Percentiles rank a stretch among this genome's conserved stretches.
Conservation (phyloP, 2,888 invertebrate genomes). For the Meloe dianella region DNA sequence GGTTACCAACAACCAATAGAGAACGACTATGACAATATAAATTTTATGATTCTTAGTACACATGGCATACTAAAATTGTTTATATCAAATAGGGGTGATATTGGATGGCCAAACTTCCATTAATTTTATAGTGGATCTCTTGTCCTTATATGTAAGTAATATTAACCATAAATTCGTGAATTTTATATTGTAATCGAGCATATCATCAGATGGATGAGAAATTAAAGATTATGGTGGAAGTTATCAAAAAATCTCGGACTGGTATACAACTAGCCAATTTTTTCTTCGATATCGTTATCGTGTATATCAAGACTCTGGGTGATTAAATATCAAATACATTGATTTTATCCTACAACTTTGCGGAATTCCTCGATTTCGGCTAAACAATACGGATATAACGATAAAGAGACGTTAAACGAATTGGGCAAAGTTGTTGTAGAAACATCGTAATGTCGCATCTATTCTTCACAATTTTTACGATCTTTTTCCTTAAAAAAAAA, state of each 20-base stretch:
- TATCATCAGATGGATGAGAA: neutral
- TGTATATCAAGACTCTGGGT: neutral
- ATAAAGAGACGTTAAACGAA: neutral
- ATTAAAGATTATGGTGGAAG: neutral
- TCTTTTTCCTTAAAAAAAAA: constrained; percentile 18
- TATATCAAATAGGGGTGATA: constrained; percentile 36
- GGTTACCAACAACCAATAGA: constrained; percentile 35
- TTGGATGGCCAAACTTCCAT: constrained; percentile 43
- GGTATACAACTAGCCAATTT: too few species aligned
- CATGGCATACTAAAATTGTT: constrained; percentile 42
- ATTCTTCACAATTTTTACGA: constrained; percentile 24
- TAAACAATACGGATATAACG: neutral
- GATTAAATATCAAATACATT: neutral
- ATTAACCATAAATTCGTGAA: constrained; percentile 28
- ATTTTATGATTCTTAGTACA: constrained; percentile 40
- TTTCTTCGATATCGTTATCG: too few species aligned
- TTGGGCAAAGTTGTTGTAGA: constrained; percentile 8
- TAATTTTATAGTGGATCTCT: constrained; percentile 39
- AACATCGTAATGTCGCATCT: constrained; percentile 12
- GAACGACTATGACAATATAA: constrained; percentile 31
- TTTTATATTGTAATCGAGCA: constrained; percentile 22
- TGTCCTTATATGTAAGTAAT: constrained; percentile 36
- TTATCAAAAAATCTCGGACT: constrained; percentile 1
- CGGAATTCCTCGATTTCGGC: neutral
- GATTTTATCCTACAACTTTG: neutral